These are phyloP conservation scores for Pollimyrus isidori DNA, from an alignment of 2,113 vertebrate species.

Conservation along the genomic window DNA sequence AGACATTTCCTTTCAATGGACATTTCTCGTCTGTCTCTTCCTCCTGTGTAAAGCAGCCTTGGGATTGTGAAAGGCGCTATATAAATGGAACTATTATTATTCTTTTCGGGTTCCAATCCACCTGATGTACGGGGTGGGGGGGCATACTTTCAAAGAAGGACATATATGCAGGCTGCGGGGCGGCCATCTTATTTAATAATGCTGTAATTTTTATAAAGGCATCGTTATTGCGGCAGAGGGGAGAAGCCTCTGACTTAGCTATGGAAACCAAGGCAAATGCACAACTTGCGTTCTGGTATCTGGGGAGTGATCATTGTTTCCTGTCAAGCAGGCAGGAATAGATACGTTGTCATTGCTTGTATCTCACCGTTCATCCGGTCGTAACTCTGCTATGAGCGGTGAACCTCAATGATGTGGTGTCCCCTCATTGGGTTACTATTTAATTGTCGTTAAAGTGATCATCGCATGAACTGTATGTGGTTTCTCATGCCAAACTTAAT, in stretches of 20 bases:
- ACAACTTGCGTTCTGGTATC: neutral
- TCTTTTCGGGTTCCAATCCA: neutral
- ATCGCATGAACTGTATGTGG: neutral
- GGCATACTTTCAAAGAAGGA: neutral
- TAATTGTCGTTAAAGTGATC: neutral
- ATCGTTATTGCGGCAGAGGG: neutral
- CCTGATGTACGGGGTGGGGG: neutral
- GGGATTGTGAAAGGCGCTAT: too few species aligned
- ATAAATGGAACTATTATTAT: too few species aligned
- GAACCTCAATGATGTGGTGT: neutral
- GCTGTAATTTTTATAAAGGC: slow-evolving; percentile 17
- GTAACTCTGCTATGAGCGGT: neutral
- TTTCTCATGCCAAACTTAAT: neutral
- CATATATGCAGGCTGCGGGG: neutral
- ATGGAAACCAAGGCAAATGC: slow-evolving; percentile 14
- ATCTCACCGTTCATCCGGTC: slow-evolving; percentile 39
- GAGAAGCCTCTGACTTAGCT: neutral
- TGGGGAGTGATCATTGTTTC: slow-evolving; percentile 20
- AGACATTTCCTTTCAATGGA: too few species aligned
- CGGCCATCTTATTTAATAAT: slow-evolving; percentile 9
- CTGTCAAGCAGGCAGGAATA: slow-evolving; percentile 11
- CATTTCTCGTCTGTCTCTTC: too few species aligned
- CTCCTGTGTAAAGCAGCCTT: too few species aligned
- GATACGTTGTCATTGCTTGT: slow-evolving; percentile 22
- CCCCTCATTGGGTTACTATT: neutral